Evolutionary conservation across 2,797 vertebrate species (phyloP).

Genomic region (Chlorospingus flavigularis): DNA sequence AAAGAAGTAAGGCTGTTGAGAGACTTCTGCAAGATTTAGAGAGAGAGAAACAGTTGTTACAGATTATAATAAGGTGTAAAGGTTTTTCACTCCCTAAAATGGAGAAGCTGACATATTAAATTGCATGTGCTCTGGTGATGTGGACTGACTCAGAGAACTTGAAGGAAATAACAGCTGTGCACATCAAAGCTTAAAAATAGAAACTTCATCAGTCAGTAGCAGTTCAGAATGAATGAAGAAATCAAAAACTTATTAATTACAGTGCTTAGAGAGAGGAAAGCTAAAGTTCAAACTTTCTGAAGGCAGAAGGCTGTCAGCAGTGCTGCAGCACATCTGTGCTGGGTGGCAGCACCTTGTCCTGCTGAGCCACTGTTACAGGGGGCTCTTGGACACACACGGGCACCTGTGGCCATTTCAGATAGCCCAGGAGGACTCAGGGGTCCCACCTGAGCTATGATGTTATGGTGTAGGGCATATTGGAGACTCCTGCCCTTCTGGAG

Average conservation of each 20-base stretch:
- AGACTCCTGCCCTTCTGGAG: background rate
- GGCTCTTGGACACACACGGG: background rate
- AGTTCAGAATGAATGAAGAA: slow-evolving; percentile 35
- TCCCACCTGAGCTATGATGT: background rate
- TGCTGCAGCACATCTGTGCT: background rate
- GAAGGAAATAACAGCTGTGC: slow-evolving; percentile 37
- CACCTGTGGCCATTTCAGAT: background rate
- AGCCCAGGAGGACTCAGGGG: background rate
- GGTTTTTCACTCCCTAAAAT: background rate
- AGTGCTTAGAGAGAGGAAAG: slow-evolving; percentile 7
- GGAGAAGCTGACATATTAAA: background rate
- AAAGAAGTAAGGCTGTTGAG: background rate
- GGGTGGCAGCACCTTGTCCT: background rate
- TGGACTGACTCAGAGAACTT: slow-evolving; percentile 28
- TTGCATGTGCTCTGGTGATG: background rate
- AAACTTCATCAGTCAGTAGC: slow-evolving; percentile 29
- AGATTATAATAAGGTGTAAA: background rate
- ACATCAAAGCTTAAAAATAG: slow-evolving; percentile 45
- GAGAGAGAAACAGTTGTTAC: background rate
- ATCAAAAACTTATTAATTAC: slow-evolving; percentile 24
- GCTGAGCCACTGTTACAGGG: background rate
- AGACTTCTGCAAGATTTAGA: background rate
- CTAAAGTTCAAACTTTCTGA: background rate
- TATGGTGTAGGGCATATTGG: background rate
- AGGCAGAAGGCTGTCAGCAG: background rate